phyloP scores from a whole-genome alignment of 35 echinoderm and acorn worm species.

The Apostichopus californicus region DNA sequence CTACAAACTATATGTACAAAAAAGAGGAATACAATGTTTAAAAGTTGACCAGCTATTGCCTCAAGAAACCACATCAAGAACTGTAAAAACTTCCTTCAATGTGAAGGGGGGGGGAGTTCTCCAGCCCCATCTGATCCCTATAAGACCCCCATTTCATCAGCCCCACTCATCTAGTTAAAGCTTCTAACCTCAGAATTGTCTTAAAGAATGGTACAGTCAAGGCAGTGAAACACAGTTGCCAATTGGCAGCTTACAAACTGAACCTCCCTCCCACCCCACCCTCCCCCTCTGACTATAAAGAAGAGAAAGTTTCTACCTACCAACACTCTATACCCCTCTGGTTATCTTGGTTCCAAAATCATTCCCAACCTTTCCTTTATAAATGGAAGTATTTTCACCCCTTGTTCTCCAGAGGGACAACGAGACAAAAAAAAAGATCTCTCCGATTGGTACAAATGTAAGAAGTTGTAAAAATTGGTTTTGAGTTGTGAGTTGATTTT shows the following conservation, averaged over 20 bases:
- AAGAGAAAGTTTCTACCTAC: neutral
- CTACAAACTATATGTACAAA: constrained; percentile 65
- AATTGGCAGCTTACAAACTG: neutral
- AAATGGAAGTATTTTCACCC: neutral
- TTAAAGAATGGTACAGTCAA: neutral
- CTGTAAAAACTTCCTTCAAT: neutral
- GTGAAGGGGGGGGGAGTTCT: neutral
- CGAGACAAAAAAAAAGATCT: neutral
- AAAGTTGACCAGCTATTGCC: constrained; percentile 56
- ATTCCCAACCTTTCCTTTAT: neutral
- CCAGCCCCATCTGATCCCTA: neutral
- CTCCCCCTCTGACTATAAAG: neutral
- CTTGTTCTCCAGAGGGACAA: neutral
- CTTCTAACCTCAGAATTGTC: neutral
- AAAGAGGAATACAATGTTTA: constrained; percentile 61
- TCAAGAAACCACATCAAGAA: constrained; percentile 6
- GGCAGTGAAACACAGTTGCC: constrained; percentile 9
- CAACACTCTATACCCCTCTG: neutral
- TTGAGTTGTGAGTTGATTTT: constrained; percentile 47
- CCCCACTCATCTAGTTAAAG: constrained; percentile 5
- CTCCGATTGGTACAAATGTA: constrained; percentile 44
- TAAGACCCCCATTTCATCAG: neutral
- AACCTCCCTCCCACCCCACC: neutral
- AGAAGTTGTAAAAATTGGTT: constrained; percentile 35
- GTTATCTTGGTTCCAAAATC: neutral